These are phyloP conservation scores for Copidosoma aretas DNA, from an alignment of 2,888 invertebrate species.

Conservation along the genomic window DNA sequence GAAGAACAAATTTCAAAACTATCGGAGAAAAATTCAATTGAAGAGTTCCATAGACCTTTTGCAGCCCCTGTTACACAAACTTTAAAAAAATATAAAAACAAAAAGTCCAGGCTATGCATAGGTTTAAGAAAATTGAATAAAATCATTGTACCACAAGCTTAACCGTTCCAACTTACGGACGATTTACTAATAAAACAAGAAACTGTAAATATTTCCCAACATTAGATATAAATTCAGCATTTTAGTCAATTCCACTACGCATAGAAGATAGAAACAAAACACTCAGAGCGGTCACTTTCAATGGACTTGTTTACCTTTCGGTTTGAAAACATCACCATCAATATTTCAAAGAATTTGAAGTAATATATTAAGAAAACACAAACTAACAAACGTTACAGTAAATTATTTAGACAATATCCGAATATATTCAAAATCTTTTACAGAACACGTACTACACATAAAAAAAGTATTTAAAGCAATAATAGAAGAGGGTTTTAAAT, in stretches of 20 bases:
- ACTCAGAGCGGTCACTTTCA: slow-evolving; percentile 19
- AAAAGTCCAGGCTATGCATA: slow-evolving; percentile 31
- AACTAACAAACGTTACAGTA: too few relatives aligned
- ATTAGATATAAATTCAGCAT: slow-evolving; percentile 40
- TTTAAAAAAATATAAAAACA: slow-evolving; percentile 30
- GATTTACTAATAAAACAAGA: slow-evolving; percentile 31
- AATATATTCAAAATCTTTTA: slow-evolving; percentile 42
- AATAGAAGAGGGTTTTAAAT: slow-evolving; percentile 41
- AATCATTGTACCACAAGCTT: slow-evolving; percentile 29
- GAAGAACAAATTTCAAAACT: slow-evolving; percentile 30
- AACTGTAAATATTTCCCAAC: slow-evolving; percentile 33
- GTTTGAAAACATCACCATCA: slow-evolving; percentile 24
- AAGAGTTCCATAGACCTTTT: slow-evolving; percentile 33
- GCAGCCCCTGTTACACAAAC: slow-evolving; percentile 25
- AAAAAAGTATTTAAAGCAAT: slow-evolving; percentile 41
- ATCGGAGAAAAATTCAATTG: slow-evolving; percentile 10
- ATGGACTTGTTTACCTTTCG: too few relatives aligned
- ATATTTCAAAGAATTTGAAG: slow-evolving; percentile 40
- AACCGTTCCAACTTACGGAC: slow-evolving; percentile 37
- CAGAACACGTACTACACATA: slow-evolving; percentile 37
- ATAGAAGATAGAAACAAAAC: slow-evolving; percentile 39
- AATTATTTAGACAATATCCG: slow-evolving; percentile 1
- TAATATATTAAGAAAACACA: slow-evolving; percentile 19
- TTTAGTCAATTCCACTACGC: slow-evolving; percentile 40
- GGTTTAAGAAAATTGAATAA: slow-evolving; percentile 26